phyloP scores from a whole-genome alignment of 2,797 vertebrate species.

The Cossypha niveicapilla region DNA sequence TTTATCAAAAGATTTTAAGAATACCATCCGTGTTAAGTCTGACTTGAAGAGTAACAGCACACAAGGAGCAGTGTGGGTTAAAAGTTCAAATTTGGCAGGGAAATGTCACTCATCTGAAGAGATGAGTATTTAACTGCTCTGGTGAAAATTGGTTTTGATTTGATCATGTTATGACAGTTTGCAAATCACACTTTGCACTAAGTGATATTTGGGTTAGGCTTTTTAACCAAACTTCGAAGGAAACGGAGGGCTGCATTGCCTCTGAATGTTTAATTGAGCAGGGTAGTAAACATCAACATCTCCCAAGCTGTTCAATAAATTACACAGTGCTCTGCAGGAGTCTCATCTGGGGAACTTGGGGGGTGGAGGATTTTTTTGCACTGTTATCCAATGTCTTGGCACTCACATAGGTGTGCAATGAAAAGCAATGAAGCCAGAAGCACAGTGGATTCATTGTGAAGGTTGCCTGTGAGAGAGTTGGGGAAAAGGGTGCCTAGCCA shows the following conservation, averaged over 20 bases:
- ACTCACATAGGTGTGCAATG: background rate
- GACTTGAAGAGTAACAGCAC: background rate
- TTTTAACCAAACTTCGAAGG: conserved; percentile 43
- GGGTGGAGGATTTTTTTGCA: background rate
- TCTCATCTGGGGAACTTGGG: background rate
- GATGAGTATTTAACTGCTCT: conserved; percentile 57
- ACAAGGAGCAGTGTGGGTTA: background rate
- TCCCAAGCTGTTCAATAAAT: conserved; percentile 14
- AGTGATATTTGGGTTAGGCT: conserved; percentile 50
- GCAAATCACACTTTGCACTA: conserved; percentile 58
- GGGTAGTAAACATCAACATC: conserved; percentile 49
- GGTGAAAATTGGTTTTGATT: conserved; percentile 63
- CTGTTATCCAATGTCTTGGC: conserved; percentile 11
- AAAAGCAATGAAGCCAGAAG: conserved; percentile 22
- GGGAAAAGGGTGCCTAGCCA: background rate
- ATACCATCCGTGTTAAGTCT: background rate
- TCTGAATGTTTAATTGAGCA: background rate
- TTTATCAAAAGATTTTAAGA: background rate
- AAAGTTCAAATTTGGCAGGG: conserved; percentile 59
- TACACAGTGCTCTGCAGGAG: background rate
- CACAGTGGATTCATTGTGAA: conserved; percentile 47
- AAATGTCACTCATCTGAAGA: conserved; percentile 48
- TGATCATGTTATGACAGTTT: conserved; percentile 66
- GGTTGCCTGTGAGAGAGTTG: background rate
- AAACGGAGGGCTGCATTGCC: background rate